Evolutionary conservation across 2,113 vertebrate species (phyloP), one percentile per base, ranked within the genome.

Genomic region (Psophia crepitans): DNA sequence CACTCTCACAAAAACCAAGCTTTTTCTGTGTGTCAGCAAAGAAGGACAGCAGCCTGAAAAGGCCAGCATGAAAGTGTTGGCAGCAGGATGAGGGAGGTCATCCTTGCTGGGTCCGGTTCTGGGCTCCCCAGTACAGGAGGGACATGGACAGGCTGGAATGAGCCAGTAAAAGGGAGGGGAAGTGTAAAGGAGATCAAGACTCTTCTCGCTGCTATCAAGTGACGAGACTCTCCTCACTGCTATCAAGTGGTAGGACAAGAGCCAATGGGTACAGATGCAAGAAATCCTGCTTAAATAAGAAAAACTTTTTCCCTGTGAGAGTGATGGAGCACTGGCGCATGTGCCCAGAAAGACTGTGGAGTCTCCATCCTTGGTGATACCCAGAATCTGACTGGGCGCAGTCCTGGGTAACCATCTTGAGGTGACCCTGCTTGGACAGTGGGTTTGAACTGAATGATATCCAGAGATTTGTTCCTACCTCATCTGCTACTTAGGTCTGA

Each of bases 1-100:
- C 20, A 58, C 16, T 53, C 5, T n/a, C 44, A 43, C 0, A 3
- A 66, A 74, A 61, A 32, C 10, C 6, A 28, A 1, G 74, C 4
- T 46, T 70, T 33, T 66, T 37, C 17, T 56, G 0, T 32, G 22
- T 60, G 41, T 78, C 2, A 0, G 27, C 20, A 56, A 70, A 83
- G 71, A 15, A 12, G 12, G 15, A 32, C 39, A 51, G 16, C 27
- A 61, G n/a, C n/a, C n/a, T n/a, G n/a, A n/a, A n/a, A n/a, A n/a
- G n/a, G n/a, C n/a, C n/a, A n/a, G n/a, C n/a, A n/a, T n/a, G n/a
- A n/a, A n/a, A n/a, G n/a, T 11, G 7, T 58, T 58, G 26, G n/a
- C 24, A 70, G 30, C n/a, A 28, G 30, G 26, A 15, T 6, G 14
- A 69, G 8, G 19, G 33, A 18, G 22, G 44, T 83, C 44, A 33